Conservation (phyloP, 2,888 invertebrate genomes). For the Eupithecia centaureata region DNA sequence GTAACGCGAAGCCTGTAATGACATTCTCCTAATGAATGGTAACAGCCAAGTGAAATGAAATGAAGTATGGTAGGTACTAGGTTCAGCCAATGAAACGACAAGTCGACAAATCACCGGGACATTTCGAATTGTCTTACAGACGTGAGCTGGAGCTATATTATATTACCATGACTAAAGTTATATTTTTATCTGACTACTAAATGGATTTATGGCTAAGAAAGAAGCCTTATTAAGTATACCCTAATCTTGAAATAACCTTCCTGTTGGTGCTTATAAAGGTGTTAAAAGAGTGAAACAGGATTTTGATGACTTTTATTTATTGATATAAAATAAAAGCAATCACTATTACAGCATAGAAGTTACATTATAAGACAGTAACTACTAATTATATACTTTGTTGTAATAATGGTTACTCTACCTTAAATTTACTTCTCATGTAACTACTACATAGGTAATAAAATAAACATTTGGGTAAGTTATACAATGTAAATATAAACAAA, state of each 20-base stretch:
- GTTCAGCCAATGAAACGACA: conserved; percentile 10
- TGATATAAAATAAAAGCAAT: conserved; percentile 82
- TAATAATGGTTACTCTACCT: conserved; percentile 39
- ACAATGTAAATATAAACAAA: conserved; percentile 47
- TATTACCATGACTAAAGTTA: too few species aligned
- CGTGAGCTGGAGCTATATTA: not conserved
- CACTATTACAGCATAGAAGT: conserved; percentile 71
- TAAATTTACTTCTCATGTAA: conserved; percentile 1
- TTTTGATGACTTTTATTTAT: conserved; percentile 64
- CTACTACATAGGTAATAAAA: conserved; percentile 42
- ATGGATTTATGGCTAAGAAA: conserved; percentile 16
- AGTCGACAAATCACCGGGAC: conserved; percentile 11
- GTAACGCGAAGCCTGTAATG: conserved; percentile 62
- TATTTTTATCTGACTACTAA: conserved; percentile 5
- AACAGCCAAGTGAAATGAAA: conserved; percentile 33
- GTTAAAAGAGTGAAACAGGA: conserved; percentile 43
- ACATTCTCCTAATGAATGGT: conserved; percentile 40
- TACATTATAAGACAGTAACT: conserved; percentile 69
- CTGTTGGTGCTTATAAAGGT: conserved; percentile 4
- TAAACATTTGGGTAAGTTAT: conserved; percentile 27
- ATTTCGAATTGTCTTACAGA: not conserved
- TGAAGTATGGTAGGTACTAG: not conserved
- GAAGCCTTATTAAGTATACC: conserved; percentile 20
- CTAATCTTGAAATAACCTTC: conserved; percentile 19
- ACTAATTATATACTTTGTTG: conserved; percentile 40